Evolutionary conservation across 2,888 invertebrate species (phyloP).

Genomic region (Andrena hattorfiana): DNA sequence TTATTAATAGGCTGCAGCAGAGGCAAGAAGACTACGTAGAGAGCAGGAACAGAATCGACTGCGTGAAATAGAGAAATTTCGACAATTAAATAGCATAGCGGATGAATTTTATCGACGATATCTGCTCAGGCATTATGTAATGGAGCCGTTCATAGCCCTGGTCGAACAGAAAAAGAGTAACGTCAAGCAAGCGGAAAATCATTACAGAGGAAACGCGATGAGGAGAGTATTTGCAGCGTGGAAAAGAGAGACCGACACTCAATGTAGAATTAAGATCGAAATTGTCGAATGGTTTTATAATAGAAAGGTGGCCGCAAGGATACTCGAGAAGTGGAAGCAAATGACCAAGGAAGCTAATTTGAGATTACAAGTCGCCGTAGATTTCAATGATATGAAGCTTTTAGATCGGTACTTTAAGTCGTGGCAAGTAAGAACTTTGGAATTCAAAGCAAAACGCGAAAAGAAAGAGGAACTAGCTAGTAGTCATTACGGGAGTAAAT

Average conservation of each 20-base stretch:
- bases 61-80: conserved; percentile 73
- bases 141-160: conserved; percentile 75
- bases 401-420: conserved; percentile 86
- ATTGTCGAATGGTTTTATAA: conserved; percentile 70
- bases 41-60: conserved; percentile 76
- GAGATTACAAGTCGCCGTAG: conserved; percentile 90
- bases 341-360: conserved; percentile 75
- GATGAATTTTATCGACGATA: conserved; percentile 77
- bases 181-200: conserved; percentile 86
- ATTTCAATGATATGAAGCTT: conserved; percentile 89
- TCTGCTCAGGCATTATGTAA: conserved; percentile 75
- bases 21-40: conserved; percentile 75
- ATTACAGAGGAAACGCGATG: conserved; percentile 86
- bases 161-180: conserved; percentile 71
- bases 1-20: conserved; percentile 73
- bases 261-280: conserved; percentile 64
- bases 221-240: conserved; percentile 85
- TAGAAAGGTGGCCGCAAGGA: conserved; percentile 71
- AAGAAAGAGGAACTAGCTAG: conserved; percentile 71
- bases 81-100: conserved; percentile 71
- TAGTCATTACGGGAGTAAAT: conserved; percentile 63
- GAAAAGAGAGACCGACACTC: conserved; percentile 84
- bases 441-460: conserved; percentile 81
- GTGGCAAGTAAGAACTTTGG: conserved; percentile 85
- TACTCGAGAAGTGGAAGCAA: conserved; percentile 74